Evolutionary conservation across 1,140 invertebrate species (phyloP), one percentile per base, ranked within the genome.

Genomic region (Lamellibrachia luymesi): DNA sequence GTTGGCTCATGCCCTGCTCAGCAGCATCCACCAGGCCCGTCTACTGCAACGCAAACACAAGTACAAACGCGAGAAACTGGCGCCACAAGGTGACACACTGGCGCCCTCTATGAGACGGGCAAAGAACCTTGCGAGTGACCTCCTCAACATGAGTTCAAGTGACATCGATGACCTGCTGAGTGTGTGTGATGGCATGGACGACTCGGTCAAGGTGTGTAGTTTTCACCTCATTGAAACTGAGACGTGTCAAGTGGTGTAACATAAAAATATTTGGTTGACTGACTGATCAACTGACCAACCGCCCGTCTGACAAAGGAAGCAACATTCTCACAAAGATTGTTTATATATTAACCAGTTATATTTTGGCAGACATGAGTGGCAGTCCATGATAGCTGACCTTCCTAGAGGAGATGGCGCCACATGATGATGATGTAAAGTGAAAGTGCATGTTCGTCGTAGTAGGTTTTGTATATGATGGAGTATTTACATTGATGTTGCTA

Each of bases 61-160:
- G 64, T 80, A 80, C 64, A 80, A 80, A 2, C 64, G 64, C 64
- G 64, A 80, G 64, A 80, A 80, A 80, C 64, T 80, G 64, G 64
- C 64, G n/a, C 38, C 90, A 91, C 90, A 49, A 13, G 90, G 80
- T 90, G 80, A 50, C 4, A 51, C 38, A 91, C 50, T n/a, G 64
- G 64, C 64, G 64, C 64, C 64, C 38, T 91, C 90, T 50, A 49
- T 91, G 90, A 49, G 27, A 13, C 38, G 90, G 50, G 90, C 90
- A 38, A 49, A 91, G 50, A 50, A 49, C 50, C 50, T 91, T 10
- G 90, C 90, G 10, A 50, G 90, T 91, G 90, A 91, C 90, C 38
- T 91, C 38, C 90, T 91, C 49, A 91, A 91, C 90, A 91, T 91
- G 38, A 91, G 90, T 91, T 51, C 38, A n/a, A 50, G 49, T 1